phyloP scores from a whole-genome alignment of 2,888 invertebrate genomes.

The Sarcophaga caerulescens region DNA sequence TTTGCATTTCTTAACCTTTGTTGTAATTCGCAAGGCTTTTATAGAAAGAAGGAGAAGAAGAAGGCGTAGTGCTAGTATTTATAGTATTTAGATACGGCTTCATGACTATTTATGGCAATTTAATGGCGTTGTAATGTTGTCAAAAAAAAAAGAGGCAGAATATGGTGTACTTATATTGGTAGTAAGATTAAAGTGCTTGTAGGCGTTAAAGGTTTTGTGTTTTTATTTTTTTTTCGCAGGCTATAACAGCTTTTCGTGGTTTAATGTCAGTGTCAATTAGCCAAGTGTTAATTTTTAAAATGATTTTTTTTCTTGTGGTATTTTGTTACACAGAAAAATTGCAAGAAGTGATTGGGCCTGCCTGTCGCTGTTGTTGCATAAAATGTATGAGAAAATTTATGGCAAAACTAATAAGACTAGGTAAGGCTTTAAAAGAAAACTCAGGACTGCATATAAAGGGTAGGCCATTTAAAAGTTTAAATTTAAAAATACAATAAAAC shows the following conservation, averaged over 20 bases:
- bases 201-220: neutral
- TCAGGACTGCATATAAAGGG: too few species aligned
- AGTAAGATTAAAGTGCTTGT: neutral
- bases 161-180: neutral
- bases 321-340: neutral
- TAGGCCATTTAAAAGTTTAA: too few species aligned
- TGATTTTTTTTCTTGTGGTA: neutral
- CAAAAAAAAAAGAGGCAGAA: conserved; percentile 13
- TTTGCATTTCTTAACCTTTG: neutral
- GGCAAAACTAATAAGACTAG: neutral
- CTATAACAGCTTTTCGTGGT: conserved; percentile 28
- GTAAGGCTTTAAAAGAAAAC: too few species aligned
- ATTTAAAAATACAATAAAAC: too few species aligned
- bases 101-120: conserved; percentile 30
- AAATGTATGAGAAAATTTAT: conserved; percentile 25
- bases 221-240: neutral
- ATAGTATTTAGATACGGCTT: neutral
- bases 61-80: neutral
- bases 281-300: conserved; percentile 37
- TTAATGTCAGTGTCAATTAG: conserved; percentile 50
- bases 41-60: neutral
- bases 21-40: neutral
- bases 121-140: conserved; percentile 57
- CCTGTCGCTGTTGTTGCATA: neutral
- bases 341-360: neutral